Conservation (phyloP, 2,888 invertebrate genomes). For the Drosophila fungiperda region DNA sequence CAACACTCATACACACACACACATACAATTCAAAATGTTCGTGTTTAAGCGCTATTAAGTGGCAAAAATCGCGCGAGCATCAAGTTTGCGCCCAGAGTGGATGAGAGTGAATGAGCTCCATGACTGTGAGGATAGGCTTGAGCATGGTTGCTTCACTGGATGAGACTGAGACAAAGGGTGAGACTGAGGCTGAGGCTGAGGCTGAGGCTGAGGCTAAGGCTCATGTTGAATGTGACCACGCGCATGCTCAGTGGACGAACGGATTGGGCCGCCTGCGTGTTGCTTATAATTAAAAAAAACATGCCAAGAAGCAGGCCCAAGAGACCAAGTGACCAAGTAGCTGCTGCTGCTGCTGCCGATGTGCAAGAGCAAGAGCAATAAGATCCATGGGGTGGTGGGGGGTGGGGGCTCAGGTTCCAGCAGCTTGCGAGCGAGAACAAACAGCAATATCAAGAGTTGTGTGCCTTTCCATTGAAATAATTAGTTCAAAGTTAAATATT, state of each 20-base stretch:
- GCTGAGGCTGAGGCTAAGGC: slow-evolving; percentile 14
- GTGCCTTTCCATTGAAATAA: slow-evolving; percentile 84
- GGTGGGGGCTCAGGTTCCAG: not conserved
- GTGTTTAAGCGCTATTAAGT: slow-evolving; percentile 84
- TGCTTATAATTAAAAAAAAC: slow-evolving; percentile 81
- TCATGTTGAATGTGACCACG: slow-evolving; percentile 70
- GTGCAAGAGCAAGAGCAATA: slow-evolving; percentile 6
- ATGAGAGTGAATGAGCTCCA: slow-evolving; percentile 34
- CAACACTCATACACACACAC: slow-evolving; percentile 6
- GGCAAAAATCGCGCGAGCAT: slow-evolving; percentile 80
- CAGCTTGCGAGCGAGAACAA: slow-evolving; percentile 13
- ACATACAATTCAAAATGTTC: slow-evolving; percentile 81
- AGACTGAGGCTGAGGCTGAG: slow-evolving; percentile 13
- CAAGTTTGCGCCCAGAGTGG: slow-evolving; percentile 50
- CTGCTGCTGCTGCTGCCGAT: not conserved
- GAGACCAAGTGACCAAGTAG: slow-evolving; percentile 4
- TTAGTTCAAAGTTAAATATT: slow-evolving; percentile 84
- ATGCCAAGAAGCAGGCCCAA: slow-evolving; percentile 57
- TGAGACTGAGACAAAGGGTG: not conserved
- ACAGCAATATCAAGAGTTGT: slow-evolving; percentile 71
- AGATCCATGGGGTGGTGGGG: slow-evolving; percentile 1
- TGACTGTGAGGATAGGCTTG: slow-evolving; percentile 4
- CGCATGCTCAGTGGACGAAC: slow-evolving; percentile 68
- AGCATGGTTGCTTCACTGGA: not conserved
- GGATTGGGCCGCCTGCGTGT: slow-evolving; percentile 73